phyloP scores from a whole-genome alignment of 1,140 invertebrate species.

The Venturia canescens region DNA sequence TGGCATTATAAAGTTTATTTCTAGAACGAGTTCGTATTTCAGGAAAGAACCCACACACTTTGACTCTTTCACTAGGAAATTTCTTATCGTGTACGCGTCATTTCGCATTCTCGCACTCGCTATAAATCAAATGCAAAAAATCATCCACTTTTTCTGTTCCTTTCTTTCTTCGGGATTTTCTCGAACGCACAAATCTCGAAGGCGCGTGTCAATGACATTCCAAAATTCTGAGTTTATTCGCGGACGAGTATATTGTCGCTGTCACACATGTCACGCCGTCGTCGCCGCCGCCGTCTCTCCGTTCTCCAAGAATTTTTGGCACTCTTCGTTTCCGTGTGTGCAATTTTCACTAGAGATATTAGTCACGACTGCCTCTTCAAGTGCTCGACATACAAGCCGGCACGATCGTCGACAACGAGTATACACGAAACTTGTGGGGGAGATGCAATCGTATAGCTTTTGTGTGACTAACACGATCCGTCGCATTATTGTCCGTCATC shows the following conservation, averaged over 20 bases:
- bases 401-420: neutral
- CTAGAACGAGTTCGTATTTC: constrained; percentile 7
- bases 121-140: neutral
- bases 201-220: constrained; percentile 6
- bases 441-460: neutral
- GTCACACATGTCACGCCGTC: neutral
- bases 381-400: neutral
- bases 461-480: neutral
- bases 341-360: neutral
- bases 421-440: neutral
- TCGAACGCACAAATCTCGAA: neutral
- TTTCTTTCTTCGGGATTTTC: no score
- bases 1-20: constrained; percentile 1
- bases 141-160: neutral
- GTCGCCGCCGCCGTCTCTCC: no score
- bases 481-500: neutral
- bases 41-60: neutral
- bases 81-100: neutral
- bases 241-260: neutral
- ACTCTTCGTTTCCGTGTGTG: neutral
- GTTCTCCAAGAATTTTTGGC: constrained; percentile 17
- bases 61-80: neutral
- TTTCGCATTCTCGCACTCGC: neutral
- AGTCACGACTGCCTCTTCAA: neutral
- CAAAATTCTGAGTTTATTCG: neutral